Percentiles rank a stretch among this genome's conserved stretches.
Conservation (phyloP, 2,797 vertebrate species). For the Geotrypetes seraphini region DNA sequence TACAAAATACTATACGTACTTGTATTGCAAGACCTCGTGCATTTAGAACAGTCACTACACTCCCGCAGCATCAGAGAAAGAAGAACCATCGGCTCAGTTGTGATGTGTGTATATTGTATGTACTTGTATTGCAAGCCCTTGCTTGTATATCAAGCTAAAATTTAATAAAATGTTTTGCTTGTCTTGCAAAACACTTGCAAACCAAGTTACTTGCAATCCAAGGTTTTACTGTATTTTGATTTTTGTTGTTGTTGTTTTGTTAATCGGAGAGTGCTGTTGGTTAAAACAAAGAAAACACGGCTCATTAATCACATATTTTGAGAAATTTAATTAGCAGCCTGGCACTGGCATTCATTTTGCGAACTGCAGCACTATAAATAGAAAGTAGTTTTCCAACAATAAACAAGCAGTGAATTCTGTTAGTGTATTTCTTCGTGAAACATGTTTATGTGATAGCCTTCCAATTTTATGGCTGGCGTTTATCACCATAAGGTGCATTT, state of each 20-base stretch:
- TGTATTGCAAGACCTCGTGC: too few relatives aligned
- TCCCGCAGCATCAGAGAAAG: too few relatives aligned
- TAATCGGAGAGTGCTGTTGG: slow-evolving; percentile 32
- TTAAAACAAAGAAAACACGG: slow-evolving; percentile 45
- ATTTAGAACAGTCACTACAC: too few relatives aligned
- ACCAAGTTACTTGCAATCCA: too few relatives aligned
- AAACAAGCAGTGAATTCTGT: slow-evolving; percentile 61
- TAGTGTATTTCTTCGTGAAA: slow-evolving; percentile 71
- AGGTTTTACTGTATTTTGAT: too few relatives aligned
- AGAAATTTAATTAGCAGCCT: slow-evolving; percentile 53
- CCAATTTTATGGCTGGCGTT: slow-evolving; percentile 68
- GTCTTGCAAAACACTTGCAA: too few relatives aligned
- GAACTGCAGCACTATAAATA: slow-evolving; percentile 56
- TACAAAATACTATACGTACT: too few relatives aligned
- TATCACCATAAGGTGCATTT: slow-evolving; percentile 74
- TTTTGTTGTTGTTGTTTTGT: slow-evolving; percentile 45
- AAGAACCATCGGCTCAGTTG: too few relatives aligned
- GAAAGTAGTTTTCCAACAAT: slow-evolving; percentile 54
- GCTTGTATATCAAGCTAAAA: too few relatives aligned
- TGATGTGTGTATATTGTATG: too few relatives aligned
- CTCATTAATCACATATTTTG: slow-evolving; percentile 55
- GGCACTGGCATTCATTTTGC: slow-evolving; percentile 49
- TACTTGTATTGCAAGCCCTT: too few relatives aligned
- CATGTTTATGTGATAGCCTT: slow-evolving; percentile 77
- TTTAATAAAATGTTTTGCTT: too few relatives aligned